A percentile compares a stretch with the other conserved stretches of the same genome.
Evolutionary conservation across 2,113 vertebrate genomes (phyloP).

Genomic region (Erpornis zantholeuca): DNA sequence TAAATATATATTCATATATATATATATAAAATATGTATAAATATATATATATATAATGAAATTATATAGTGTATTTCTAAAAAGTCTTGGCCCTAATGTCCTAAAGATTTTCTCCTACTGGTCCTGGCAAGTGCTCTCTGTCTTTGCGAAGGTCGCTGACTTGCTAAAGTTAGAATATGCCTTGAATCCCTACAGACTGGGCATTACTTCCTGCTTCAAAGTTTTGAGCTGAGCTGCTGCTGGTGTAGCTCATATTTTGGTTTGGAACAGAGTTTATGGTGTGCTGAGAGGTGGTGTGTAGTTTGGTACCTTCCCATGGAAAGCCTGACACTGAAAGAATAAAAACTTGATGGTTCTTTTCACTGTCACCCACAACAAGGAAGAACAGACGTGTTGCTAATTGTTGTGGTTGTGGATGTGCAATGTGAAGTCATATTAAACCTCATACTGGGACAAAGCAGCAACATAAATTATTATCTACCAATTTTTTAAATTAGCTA

Average conservation of each 20-base stretch:
- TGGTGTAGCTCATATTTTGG: not conserved
- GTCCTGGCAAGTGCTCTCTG: not conserved
- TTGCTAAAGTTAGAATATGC: not conserved
- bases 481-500: not conserved
- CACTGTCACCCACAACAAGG: not conserved
- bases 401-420: not conserved
- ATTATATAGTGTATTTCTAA: not conserved
- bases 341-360: not conserved
- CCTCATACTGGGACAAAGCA: not conserved
- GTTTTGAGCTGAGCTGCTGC: not conserved
- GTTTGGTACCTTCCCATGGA: not conserved
- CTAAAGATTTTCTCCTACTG: not conserved
- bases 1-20: no score
- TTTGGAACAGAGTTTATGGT: not conserved
- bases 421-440: not conserved
- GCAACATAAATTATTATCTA: not conserved
- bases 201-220: not conserved
- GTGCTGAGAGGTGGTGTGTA: not conserved
- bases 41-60: no score
- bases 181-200: not conserved
- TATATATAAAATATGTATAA: no score
- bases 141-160: not conserved
- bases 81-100: not conserved
- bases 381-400: not conserved
- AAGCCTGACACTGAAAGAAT: not conserved